Evolutionary conservation across 2,113 vertebrate genomes (phyloP), one percentile per base, ranked within the genome.

Genomic region (Callithrix jacchus): DNA sequence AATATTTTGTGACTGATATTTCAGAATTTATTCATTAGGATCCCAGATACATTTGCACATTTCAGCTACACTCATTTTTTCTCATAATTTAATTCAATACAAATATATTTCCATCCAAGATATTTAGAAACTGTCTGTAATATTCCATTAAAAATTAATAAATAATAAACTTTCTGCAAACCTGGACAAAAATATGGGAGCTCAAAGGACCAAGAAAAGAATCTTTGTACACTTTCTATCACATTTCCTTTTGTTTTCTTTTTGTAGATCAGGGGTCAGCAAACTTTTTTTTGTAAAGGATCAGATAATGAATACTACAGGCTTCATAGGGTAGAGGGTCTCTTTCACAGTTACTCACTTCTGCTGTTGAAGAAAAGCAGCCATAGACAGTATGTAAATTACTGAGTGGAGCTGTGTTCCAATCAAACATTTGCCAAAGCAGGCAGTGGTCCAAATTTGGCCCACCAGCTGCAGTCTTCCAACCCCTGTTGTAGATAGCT

Each of bases 1-100:
- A 89, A 49, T 86, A 83, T 68, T 74, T 87, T 93, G 56, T 86
- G 61, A 84, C 87, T 56, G 14, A 54, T 87, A 35, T 94, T 94
- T 93, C 23, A 52, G 70, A 95, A 37, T 7, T 71, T 2, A 64
- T 71, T 94, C 5, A 76, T 87, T 94, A 87, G 32, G 23, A 84
- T 1, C 14, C 10, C 42, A 49, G 1, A 16, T 71, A 64, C 0
- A 70, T n/a, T 96, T 94, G 47, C 6, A 84, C 21, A 74, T 89
- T 93, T 81, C 20, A 76, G 0, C 85, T 93, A 49, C 49, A 82
- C 5, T 84, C 3, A 71, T 73, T 94, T 35, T 37, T 94, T 92
- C 90, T 2, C n/a, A 92, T 56, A 83, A 89, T 70, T 52, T 12
- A 91, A 71, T 89, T 5, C 23, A 73, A 20, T 58, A 23, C 73